Base-by-base conservation (phyloP, 2,113 vertebrate genomes). In the Jacana jacana region DNA sequence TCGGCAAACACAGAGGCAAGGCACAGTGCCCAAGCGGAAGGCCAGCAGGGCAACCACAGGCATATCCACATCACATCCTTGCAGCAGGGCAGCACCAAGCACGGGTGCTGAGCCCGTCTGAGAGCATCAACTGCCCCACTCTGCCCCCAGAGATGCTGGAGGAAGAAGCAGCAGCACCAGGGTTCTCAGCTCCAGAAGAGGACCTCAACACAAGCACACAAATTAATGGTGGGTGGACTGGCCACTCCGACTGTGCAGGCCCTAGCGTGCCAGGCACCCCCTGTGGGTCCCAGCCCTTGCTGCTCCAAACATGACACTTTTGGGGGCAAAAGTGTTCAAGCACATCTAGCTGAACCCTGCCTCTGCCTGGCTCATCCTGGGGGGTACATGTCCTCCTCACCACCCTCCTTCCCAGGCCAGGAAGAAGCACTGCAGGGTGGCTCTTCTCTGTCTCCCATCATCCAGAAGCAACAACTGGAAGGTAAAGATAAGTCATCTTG, bases 91-190 rank as follows among this genome's bases (percentile, higher is more conserved):
- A 81, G 39, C 39, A 69, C 39, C 27, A 46, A 55, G 49, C 35
- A 61, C 2, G 4, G 73, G 70, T 1, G 5, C 31, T 11, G 44
- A 95, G 66, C 23, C 35, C 39, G 88, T 57, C 63, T 4, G 4
- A 64, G 35, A 76, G 48, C 58, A 35, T 0, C 11, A 4, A 27
- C 35, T 60, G 49, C 37, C n/a, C 18, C 4, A 3, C 40, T 84
- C 42, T 2, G 2, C 8, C 11, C 22, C 42, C 4, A 2, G 28
- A 91, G 37, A 71, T 7, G 9, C 19, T 0, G 0, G 11, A 2
- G 2, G 35, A 94, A 73, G 37, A 55, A 80, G 35, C 17, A 89
- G 68, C 33, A 73, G 37, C 44, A 65, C 12, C 6, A 4, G 37
- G 17, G 30, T 42, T 88, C 75, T 80, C 81, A 44, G 3, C 19